Percentiles rank a stretch among this genome's conserved stretches.
Conservation (phyloP, 2,888 invertebrate genomes). For the Phytoseiulus persimilis region DNA sequence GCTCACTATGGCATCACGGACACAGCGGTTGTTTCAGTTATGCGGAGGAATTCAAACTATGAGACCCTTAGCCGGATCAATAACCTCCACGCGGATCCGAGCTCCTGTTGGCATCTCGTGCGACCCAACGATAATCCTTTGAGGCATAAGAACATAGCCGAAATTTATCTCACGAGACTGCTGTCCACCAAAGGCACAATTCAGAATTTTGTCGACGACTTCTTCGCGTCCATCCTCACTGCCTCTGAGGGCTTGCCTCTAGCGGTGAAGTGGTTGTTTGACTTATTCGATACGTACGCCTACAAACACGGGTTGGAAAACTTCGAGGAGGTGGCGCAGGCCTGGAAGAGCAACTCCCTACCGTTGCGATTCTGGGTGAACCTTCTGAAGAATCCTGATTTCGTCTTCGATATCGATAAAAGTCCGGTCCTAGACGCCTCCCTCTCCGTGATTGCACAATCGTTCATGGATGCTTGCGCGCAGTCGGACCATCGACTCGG, state of each 20-base stretch:
- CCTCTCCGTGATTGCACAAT: conserved; percentile 50
- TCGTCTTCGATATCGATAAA: conserved; percentile 50
- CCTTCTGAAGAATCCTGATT: conserved; percentile 50
- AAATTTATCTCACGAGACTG: conserved; percentile 51
- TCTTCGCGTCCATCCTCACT: conserved; percentile 50
- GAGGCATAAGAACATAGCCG: conserved; percentile 50
- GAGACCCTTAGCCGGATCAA: conserved; percentile 30
- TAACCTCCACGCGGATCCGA: conserved; percentile 7
- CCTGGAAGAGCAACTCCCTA: conserved; percentile 48
- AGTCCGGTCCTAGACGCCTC: conserved; percentile 49
- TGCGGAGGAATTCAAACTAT: conserved; percentile 34
- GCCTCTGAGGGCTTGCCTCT: conserved; percentile 48
- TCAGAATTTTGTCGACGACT: conserved; percentile 56
- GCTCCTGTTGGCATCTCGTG: conserved; percentile 30
- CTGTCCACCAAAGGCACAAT: conserved; percentile 63
- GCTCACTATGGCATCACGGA: conserved; percentile 66
- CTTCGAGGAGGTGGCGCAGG: conserved; percentile 47
- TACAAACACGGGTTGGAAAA: conserved; percentile 47
- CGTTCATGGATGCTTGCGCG: conserved; percentile 50
- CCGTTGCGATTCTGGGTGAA: conserved; percentile 51
- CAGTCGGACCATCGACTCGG: conserved; percentile 47
- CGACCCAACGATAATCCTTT: conserved; percentile 12
- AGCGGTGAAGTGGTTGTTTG: conserved; percentile 50
- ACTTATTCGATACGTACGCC: conserved; percentile 50
- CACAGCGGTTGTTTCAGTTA: conserved; percentile 49